Conservation (phyloP, 2,888 invertebrate species). For the Cancer borealis region DNA sequence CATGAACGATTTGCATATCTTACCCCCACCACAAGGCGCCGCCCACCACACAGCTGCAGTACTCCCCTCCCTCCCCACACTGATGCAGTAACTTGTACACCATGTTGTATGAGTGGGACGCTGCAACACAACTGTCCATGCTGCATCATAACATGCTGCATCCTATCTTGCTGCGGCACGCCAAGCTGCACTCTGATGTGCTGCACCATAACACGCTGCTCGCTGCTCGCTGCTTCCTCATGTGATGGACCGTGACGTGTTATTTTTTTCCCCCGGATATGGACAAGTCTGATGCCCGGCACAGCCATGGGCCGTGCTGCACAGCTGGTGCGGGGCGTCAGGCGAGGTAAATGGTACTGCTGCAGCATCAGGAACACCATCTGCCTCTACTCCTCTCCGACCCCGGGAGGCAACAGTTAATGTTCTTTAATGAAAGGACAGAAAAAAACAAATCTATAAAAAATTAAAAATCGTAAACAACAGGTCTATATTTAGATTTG, state of each 20-base stretch:
- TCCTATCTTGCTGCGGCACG: background rate
- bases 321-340: background rate
- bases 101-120: slow-evolving; percentile 8
- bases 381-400: no score
- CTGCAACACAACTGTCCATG: background rate
- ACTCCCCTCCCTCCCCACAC: background rate
- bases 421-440: no score
- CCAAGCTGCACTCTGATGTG: background rate
- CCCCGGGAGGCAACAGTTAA: background rate
- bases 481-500: background rate
- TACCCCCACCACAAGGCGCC: no score
- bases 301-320: background rate
- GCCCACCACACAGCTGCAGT: no score
- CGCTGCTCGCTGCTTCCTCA: no score
- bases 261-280: no score
- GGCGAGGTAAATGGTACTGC: background rate
- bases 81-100: slow-evolving; percentile 9
- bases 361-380: background rate
- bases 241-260: no score
- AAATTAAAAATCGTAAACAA: background rate
- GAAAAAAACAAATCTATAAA: background rate
- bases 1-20: no score
- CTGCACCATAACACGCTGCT: background rate
- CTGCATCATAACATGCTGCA: background rate
- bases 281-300: no score